Evolutionary conservation across 1,140 invertebrate species (phyloP).

Genomic region (Acyrthosiphon pisum): DNA sequence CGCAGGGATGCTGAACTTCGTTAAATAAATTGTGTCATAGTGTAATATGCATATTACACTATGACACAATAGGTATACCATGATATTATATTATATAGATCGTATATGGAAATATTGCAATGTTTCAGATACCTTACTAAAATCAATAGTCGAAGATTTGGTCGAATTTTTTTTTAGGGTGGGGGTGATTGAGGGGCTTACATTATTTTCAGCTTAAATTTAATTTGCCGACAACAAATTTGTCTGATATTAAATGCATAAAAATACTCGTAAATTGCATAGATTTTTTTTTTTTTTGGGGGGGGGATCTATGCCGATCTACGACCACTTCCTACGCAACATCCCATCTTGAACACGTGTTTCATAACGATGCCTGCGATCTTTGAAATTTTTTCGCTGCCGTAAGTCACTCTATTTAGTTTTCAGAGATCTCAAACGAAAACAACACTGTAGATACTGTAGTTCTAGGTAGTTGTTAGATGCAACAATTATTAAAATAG

Average conservation of each 20-base stretch:
- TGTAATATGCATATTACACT: neutral
- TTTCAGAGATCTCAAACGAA: neutral
- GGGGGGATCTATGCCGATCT: neutral
- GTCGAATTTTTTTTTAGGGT: neutral
- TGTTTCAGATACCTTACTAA: neutral
- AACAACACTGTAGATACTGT: neutral
- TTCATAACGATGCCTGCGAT: neutral
- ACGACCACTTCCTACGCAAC: neutral
- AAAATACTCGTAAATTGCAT: too few species aligned
- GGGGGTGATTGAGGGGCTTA: too few species aligned
- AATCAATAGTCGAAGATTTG: neutral
- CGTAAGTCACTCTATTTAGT: neutral
- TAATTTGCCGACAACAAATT: too few species aligned
- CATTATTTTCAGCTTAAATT: too few species aligned
- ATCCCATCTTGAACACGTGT: neutral
- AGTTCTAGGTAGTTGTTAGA: too few species aligned
- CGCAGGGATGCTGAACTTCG: neutral
- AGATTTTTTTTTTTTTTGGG: too few species aligned
- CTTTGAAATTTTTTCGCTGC: neutral
- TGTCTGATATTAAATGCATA: too few species aligned
- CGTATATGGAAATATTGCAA: too few species aligned
- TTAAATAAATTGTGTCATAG: neutral
- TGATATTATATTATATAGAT: too few species aligned
- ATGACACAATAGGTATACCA: too few species aligned
- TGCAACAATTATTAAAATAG: too few species aligned